Base-by-base conservation (phyloP, 2,888 invertebrate genomes). In the Ecdyonurus torrentis region DNA sequence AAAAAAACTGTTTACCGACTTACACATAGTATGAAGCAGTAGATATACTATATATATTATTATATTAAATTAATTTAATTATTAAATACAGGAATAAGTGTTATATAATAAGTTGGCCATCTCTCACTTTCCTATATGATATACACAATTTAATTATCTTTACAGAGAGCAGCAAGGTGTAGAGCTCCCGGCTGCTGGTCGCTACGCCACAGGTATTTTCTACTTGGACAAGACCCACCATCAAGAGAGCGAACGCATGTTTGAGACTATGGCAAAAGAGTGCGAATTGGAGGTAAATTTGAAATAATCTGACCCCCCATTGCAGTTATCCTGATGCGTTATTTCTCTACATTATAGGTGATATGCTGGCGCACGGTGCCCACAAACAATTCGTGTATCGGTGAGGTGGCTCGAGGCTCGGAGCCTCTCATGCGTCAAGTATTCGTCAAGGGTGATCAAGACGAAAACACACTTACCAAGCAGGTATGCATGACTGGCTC, bases 381-480 rank as follows among this genome's bases (percentile, higher is more conserved):
- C 25, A 89, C 89, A 61, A 87, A 95, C 75, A 87, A 85, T 72
- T 78, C 85, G 63, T 83, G 85, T 67, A 91, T 99, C 71, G 98
- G 92, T 69, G 82, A 86, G 69, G 95, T 97, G 71, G 99, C 98
- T 64, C 85, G 86, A 71, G 90, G 89, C 76, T 90, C 89, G 70
- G 98, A 99, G 79, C 99, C 99, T 52, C 84, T 88, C 73, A 96
- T 98, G 82, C 85, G 94, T 70, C 99, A 99, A 82, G 97, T 96
- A 68, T 89, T 89, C 74, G 83, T 89, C 65, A 84, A 84, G 64
- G 86, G 87, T 64, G 82, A 83, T 71, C 78, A 78, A 67, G 81
- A 81, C 70, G 78, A 80, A 68, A 78, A 76, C 62, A 79, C 79
- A 66, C 82, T 88, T 63, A 77, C 82, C 66, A 78, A 83, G 70